Percentiles rank a stretch among this genome's conserved stretches.
These are phyloP conservation scores for Empis livida DNA, from an alignment of 2,888 invertebrate species.

Conservation along the genomic window DNA sequence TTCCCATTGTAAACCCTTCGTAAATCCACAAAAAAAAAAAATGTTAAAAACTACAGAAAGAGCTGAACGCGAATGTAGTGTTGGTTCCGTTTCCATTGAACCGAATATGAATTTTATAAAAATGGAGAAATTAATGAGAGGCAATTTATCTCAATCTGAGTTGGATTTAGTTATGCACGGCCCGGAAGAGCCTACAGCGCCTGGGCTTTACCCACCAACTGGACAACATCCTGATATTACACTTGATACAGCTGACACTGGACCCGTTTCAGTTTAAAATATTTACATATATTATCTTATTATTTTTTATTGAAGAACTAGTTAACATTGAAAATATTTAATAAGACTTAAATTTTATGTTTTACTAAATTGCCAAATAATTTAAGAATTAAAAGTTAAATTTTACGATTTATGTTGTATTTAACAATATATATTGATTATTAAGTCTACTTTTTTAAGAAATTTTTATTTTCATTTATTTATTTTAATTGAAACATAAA, in stretches of 20 bases:
- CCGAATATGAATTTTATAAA: conserved; percentile 24
- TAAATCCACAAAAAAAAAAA: not conserved
- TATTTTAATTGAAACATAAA: too few species aligned
- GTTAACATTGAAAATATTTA: not conserved
- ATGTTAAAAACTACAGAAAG: too few species aligned
- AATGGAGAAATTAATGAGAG: conserved; percentile 26
- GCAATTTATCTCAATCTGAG: conserved; percentile 28
- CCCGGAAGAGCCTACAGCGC: conserved; percentile 21
- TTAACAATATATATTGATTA: too few species aligned
- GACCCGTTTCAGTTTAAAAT: conserved; percentile 8
- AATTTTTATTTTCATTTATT: too few species aligned
- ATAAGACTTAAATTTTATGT: too few species aligned
- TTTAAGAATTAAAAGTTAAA: too few species aligned
- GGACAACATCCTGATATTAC: not conserved
- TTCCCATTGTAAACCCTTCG: not conserved
- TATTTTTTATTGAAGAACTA: too few species aligned
- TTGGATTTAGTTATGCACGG: conserved; percentile 32
- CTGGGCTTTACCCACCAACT: conserved; percentile 6
- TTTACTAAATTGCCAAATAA: too few species aligned
- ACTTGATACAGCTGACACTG: conserved; percentile 5
- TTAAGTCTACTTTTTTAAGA: too few species aligned
- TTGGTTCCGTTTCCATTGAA: conserved; percentile 14
- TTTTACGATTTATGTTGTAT: too few species aligned
- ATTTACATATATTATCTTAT: too few species aligned
- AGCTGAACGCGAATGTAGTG: conserved; percentile 15